Percentiles rank a stretch among this genome's conserved stretches.
These are phyloP conservation scores for Intellagama lesueurii DNA, from an alignment of 2,797 vertebrate genomes.

Conservation along the genomic window DNA sequence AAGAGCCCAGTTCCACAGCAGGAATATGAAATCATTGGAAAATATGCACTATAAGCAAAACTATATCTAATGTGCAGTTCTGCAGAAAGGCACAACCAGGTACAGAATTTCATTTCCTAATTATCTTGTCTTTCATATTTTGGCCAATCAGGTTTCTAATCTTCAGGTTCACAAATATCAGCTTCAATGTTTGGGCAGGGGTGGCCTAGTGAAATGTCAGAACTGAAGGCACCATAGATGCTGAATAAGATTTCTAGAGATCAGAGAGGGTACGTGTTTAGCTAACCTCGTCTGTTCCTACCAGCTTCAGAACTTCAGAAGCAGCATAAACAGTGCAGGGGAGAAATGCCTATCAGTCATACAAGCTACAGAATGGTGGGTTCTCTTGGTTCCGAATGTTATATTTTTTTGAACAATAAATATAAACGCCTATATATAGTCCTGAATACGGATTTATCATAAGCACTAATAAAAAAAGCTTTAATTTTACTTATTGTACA, in stretches of 20 bases:
- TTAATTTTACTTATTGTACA: neutral
- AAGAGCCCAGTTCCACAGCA: neutral
- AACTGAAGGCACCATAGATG: neutral
- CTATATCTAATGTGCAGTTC: neutral
- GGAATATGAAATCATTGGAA: neutral
- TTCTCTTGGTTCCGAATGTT: neutral
- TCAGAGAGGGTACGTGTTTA: neutral
- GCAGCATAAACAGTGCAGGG: neutral
- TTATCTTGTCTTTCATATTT: neutral
- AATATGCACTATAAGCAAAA: neutral
- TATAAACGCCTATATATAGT: neutral
- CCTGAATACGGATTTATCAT: neutral
- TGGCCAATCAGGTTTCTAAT: neutral
- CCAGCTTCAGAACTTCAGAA: neutral
- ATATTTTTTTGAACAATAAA: neutral
- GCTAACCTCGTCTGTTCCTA: neutral
- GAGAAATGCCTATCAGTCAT: neutral
- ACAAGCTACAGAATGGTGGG: neutral
- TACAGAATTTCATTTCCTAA: neutral
- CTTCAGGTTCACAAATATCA: neutral
- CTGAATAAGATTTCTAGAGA: neutral
- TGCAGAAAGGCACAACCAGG: no score
- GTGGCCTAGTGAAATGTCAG: neutral
- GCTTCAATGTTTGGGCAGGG: neutral
- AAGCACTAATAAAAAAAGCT: neutral